A percentile compares a stretch with the other conserved stretches of the same genome.
These are phyloP conservation scores for Melanerpes formicivorus DNA, from an alignment of 2,113 vertebrate species.

Conservation along the genomic window DNA sequence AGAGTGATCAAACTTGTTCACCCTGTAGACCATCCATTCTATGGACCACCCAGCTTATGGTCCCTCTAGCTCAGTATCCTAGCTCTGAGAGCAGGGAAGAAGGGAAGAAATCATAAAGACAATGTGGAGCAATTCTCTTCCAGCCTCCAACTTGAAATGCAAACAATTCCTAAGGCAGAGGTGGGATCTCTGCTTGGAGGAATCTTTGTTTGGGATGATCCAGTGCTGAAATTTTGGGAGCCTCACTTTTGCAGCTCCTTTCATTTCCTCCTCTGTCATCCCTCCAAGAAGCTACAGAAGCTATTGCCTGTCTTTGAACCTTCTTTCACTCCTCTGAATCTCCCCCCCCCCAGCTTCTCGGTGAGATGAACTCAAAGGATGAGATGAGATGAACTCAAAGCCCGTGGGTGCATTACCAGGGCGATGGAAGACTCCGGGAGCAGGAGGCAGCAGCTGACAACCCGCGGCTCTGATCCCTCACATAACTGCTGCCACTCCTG, in stretches of 20 bases:
- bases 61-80: background rate
- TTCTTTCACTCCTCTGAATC: background rate
- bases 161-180: background rate
- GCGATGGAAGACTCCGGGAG: rapidly evolving
- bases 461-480: background rate
- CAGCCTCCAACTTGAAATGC: background rate
- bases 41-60: background rate
- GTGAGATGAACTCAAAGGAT: background rate
- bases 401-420: rapidly evolving
- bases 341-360: background rate
- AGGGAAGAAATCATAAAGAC: background rate
- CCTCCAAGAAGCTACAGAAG: background rate
- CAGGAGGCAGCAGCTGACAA: background rate
- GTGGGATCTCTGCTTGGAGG: background rate
- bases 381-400: background rate
- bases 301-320: rapidly evolving
- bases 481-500: background rate
- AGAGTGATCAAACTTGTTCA: background rate
- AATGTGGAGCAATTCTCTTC: background rate
- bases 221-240: background rate
- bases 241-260: background rate
- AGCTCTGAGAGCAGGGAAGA: background rate
- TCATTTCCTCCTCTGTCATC: background rate
- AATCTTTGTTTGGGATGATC: background rate
- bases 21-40: background rate